Evolutionary conservation across 2,113 vertebrate species (phyloP).

Genomic region (Thryonomys swinderianus): DNA sequence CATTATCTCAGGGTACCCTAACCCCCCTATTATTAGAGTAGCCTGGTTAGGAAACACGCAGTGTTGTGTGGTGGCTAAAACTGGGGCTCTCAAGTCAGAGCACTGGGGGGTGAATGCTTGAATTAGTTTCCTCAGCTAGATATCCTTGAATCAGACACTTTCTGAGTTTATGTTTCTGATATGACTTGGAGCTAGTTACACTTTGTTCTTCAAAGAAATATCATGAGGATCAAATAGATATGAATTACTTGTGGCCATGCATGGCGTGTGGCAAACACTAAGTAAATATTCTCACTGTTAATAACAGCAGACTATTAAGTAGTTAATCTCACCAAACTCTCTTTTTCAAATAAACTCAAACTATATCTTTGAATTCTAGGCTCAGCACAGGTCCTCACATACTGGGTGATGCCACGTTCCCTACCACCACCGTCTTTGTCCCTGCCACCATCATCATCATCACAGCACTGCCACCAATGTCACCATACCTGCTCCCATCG

Average conservation of each 20-base stretch:
- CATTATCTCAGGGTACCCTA: neutral
- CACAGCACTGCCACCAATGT: rapidly evolving
- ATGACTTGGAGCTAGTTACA: neutral
- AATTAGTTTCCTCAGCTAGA: neutral
- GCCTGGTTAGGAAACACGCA: neutral
- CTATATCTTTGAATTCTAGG: neutral
- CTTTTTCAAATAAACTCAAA: neutral
- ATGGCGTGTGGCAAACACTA: neutral
- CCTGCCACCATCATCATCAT: no score
- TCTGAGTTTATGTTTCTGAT: conserved; percentile 24
- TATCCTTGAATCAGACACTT: neutral
- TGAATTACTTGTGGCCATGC: conserved; percentile 8
- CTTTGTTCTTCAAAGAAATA: conserved; percentile 6
- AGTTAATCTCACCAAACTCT: conserved; percentile 9
- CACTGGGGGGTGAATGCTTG: neutral
- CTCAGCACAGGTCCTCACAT: neutral
- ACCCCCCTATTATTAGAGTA: neutral
- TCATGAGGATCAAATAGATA: neutral
- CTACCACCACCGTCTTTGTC: no score
- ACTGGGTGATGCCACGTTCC: neutral
- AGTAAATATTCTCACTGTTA: conserved; percentile 47
- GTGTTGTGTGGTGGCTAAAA: neutral
- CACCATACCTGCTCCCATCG: neutral
- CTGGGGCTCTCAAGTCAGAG: neutral
- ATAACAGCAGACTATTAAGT: conserved; percentile 19